These are phyloP conservation scores for Tridacna gigas DNA, from an alignment of 2,888 invertebrate species.

Conservation along the genomic window DNA sequence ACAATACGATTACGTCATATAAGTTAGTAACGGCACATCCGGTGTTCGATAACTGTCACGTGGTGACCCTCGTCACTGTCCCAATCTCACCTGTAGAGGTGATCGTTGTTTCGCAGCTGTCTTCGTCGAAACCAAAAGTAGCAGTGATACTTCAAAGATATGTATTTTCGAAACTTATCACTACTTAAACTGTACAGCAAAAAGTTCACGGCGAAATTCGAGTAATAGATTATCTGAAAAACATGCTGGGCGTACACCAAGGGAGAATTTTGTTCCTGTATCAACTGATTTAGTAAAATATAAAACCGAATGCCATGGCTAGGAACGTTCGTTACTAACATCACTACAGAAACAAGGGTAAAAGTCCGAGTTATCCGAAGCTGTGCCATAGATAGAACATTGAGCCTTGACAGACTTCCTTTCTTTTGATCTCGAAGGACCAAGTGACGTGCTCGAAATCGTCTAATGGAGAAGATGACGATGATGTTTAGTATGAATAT, in stretches of 20 bases:
- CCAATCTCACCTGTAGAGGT: constrained; percentile 22
- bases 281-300: constrained; percentile 61
- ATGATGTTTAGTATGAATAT: constrained; percentile 72
- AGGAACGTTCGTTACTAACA: constrained; percentile 78
- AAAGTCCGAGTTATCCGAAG: constrained; percentile 75
- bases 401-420: constrained; percentile 11
- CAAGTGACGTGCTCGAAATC: constrained; percentile 39
- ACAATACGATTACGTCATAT: no score
- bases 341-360: constrained; percentile 75
- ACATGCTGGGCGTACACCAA: constrained; percentile 69
- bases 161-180: constrained; percentile 68
- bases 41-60: no score
- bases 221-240: constrained; percentile 73
- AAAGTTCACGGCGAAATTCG: constrained; percentile 75
- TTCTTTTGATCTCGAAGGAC: constrained; percentile 22
- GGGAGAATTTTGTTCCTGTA: constrained; percentile 29
- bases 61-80: no score
- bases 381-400: constrained; percentile 69
- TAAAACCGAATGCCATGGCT: constrained; percentile 77
- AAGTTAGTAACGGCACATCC: no score
- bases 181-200: constrained; percentile 73
- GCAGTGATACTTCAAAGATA: constrained; percentile 40
- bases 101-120: constrained; percentile 21
- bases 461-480: constrained; percentile 48
- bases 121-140: constrained; percentile 16